Evolutionary conservation across 2,797 vertebrate genomes (phyloP), one percentile per base, ranked within the genome.

Genomic region (Oreochromis mossambicus): DNA sequence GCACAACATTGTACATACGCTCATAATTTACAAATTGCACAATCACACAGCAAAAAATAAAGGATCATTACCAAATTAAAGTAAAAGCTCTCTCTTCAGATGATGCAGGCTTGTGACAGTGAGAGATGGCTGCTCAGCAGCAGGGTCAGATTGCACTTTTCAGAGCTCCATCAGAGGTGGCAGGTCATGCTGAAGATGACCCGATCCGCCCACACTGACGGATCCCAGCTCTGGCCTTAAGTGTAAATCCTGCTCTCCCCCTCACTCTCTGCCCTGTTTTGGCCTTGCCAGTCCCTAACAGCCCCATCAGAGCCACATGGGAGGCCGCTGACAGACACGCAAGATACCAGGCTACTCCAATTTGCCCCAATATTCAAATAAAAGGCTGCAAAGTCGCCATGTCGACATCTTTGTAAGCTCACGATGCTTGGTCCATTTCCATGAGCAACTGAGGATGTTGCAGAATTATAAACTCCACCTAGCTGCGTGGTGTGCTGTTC

Each of bases 111-210:
- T 81, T 52, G 83, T 92, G 94, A 93, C 92, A 92, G 88, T 88
- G 90, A 93, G 84, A 68, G 84, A 92, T 78, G 79, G 86, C 83
- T 87, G 89, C 88, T 95, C 93, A 93, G 94, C 92, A 89, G 91
- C 83, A 80, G 91, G 90, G 95, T 96, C 94, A 94, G 88, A 92
- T 93, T 93, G 91, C 87, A 88, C 93, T 94, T 95, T 92, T 95
- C 89, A 87, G 89, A 94, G 91, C 91, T 87, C 92, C 73, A 81
- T 93, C 91, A 92, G 88, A 93, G 93, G 93, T 93, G 92, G 85
- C 88, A 95, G 96, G 96, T 96, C 95, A 96, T 7, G 34, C 68
- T 86, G 86, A 90, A 86, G 83, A 84, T 90, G 92, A 94, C 95
- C 95, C 88, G 63, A 85, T 82, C 92, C 92, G 76, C 94, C 94